phyloP scores from a whole-genome alignment of 2,888 invertebrate species.

The Charanyca ferruginea region DNA sequence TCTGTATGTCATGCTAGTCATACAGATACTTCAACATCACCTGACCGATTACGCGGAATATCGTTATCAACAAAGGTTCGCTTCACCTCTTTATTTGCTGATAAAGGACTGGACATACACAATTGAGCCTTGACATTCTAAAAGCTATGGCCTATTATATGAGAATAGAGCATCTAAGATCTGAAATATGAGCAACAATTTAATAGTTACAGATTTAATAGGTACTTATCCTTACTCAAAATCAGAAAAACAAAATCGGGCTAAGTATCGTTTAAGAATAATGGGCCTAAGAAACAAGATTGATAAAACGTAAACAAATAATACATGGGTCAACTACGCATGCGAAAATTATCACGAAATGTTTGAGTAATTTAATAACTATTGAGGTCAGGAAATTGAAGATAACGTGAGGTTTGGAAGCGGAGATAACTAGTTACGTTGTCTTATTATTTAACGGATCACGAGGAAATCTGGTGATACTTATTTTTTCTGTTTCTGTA shows the following conservation, averaged over 20 bases:
- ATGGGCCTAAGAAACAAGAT: not conserved
- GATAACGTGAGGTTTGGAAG: slow-evolving; percentile 40
- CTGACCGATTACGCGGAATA: slow-evolving; percentile 32
- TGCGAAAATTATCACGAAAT: slow-evolving; percentile 46
- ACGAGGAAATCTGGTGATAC: slow-evolving; percentile 21
- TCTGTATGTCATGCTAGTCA: slow-evolving; percentile 3
- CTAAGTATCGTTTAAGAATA: not conserved
- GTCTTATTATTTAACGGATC: slow-evolving; percentile 28
- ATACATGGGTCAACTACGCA: slow-evolving; percentile 45
- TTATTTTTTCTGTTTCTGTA: not conserved
- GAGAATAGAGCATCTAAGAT: not conserved
- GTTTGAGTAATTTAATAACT: slow-evolving; percentile 35
- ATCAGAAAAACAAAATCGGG: not conserved
- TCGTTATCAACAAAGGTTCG: slow-evolving; percentile 33
- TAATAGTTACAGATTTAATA: too few species aligned
- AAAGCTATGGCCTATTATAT: not conserved
- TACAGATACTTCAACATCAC: slow-evolving; percentile 11
- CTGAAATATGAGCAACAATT: too few species aligned
- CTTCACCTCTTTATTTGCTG: slow-evolving; percentile 12
- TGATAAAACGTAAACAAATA: slow-evolving; percentile 24
- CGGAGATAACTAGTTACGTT: slow-evolving; percentile 49
- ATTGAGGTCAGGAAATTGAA: slow-evolving; percentile 52
- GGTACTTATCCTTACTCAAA: too few species aligned
- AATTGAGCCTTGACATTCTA: not conserved
- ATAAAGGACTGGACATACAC: slow-evolving; percentile 8